Percentiles rank a stretch among this genome's conserved stretches.
Conservation (phyloP, 2,888 invertebrate genomes). For the Leistus spinibarbis region DNA sequence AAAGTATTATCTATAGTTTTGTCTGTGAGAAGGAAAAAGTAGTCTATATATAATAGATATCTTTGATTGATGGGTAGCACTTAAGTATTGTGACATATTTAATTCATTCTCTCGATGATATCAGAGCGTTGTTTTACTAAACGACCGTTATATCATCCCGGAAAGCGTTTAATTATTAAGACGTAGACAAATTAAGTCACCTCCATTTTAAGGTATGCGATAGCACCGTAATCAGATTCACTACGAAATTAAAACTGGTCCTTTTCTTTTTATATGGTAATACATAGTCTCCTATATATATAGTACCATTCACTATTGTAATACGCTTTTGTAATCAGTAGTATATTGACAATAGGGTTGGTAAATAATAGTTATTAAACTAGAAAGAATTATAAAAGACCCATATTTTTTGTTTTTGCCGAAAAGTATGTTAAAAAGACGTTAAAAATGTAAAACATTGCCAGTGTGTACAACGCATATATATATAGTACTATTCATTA, state of each 20-base stretch:
- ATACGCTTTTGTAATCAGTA: no score
- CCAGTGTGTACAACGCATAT: no score
- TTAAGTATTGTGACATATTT: conserved; percentile 17
- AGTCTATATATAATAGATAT: conserved; percentile 1
- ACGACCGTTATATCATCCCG: not conserved
- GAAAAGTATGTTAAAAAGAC: no score
- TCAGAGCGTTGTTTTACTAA: conserved; percentile 5
- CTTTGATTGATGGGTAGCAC: conserved; percentile 21
- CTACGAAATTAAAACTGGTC: not conserved
- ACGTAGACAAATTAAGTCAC: conserved; percentile 26
- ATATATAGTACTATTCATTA: no score
- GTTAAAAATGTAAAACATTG: no score
- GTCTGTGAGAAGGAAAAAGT: not conserved
- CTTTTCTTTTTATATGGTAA: not conserved
- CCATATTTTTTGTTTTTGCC: no score
- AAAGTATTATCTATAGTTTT: no score
- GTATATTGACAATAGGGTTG: no score
- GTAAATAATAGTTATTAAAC: no score
- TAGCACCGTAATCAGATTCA: conserved; percentile 3
- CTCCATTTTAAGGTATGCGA: conserved; percentile 13
- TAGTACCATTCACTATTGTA: not conserved
- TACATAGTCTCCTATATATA: not conserved
- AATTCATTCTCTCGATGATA: conserved; percentile 1
- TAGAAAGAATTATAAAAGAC: no score
- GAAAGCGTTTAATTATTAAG: conserved; percentile 16